Percentiles rank a stretch among this genome's conserved stretches.
phyloP scores from a whole-genome alignment of 2,113 vertebrate species.

The Chloroceryle aenea region DNA sequence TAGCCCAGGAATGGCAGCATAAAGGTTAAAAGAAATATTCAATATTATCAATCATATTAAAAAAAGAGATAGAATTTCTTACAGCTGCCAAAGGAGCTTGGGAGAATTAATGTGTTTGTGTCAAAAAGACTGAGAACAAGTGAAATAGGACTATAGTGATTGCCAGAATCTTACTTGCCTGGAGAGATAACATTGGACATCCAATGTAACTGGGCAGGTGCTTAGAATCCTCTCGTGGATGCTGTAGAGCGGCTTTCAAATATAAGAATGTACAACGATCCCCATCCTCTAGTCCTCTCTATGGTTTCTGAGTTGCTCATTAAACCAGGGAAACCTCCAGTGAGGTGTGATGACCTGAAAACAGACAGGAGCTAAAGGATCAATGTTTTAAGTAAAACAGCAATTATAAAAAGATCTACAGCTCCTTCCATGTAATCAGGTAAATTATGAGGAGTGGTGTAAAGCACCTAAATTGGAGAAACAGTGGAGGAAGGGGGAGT shows the following conservation, averaged over 20 bases:
- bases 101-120: slow-evolving; percentile 38
- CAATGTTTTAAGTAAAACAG: slow-evolving; percentile 56
- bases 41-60: slow-evolving; percentile 47
- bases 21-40: slow-evolving; percentile 48
- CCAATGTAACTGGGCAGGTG: slow-evolving; percentile 20
- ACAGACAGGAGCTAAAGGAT: slow-evolving; percentile 2
- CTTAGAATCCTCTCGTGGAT: neutral
- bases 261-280: neutral
- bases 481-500: neutral
- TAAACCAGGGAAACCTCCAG: slow-evolving; percentile 11
- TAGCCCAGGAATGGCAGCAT: neutral
- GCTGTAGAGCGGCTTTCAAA: neutral
- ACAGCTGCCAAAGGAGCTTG: slow-evolving; percentile 14
- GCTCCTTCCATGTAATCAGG: slow-evolving; percentile 33
- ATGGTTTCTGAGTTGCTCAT: neutral
- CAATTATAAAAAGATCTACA: slow-evolving; percentile 53
- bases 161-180: slow-evolving; percentile 43
- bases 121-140: slow-evolving; percentile 46
- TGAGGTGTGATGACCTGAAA: slow-evolving; percentile 39
- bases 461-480: slow-evolving; percentile 33
- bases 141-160: slow-evolving; percentile 13
- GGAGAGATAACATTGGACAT: slow-evolving; percentile 27
- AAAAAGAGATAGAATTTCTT: neutral
- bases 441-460: slow-evolving; percentile 15
- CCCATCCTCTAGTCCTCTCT: neutral